A percentile compares a stretch with the other conserved stretches of the same genome.
phyloP scores from a whole-genome alignment of 1,140 invertebrate genomes.

The Chionoecetes opilio region DNA sequence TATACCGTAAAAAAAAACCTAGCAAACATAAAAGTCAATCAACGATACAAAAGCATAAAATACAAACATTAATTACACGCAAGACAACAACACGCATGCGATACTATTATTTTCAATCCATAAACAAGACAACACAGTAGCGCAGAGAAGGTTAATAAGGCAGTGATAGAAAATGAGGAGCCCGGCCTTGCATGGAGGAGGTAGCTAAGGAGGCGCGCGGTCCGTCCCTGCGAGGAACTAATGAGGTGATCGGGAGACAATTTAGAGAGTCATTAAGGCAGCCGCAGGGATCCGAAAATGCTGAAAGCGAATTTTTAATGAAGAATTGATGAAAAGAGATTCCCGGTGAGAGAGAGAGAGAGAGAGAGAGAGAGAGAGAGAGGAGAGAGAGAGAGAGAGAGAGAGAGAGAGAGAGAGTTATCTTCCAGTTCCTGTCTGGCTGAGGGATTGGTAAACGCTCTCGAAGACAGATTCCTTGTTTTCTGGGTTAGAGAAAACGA shows the following conservation, averaged over 20 bases:
- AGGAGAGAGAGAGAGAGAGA: neutral
- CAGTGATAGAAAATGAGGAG: neutral
- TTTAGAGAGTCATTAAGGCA: slow-evolving; percentile 7
- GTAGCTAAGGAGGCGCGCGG: neutral
- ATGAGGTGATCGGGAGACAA: slow-evolving; percentile 27
- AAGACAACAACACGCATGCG: too few species aligned
- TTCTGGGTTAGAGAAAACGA: neutral
- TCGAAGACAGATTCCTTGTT: neutral
- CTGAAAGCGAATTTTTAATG: slow-evolving; percentile 30
- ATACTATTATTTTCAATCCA: too few species aligned
- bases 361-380: slow-evolving; percentile 27
- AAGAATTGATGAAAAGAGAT: slow-evolving; percentile 30
- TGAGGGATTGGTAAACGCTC: too few species aligned
- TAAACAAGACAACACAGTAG: too few species aligned
- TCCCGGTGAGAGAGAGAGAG: neutral
- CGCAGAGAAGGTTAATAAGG: too few species aligned
- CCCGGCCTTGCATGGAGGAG: neutral
- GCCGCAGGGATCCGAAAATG: slow-evolving; percentile 24
- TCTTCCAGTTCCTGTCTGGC: too few species aligned
- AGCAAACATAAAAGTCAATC: too few species aligned
- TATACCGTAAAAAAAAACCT: too few species aligned
- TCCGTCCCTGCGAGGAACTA: neutral
- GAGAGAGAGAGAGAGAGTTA: too few species aligned
- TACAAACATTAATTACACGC: too few species aligned
- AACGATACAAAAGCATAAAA: too few species aligned